Percentiles rank a stretch among this genome's conserved stretches.
phyloP scores from a whole-genome alignment of 2,888 invertebrate genomes.

The Bugula neritina region DNA sequence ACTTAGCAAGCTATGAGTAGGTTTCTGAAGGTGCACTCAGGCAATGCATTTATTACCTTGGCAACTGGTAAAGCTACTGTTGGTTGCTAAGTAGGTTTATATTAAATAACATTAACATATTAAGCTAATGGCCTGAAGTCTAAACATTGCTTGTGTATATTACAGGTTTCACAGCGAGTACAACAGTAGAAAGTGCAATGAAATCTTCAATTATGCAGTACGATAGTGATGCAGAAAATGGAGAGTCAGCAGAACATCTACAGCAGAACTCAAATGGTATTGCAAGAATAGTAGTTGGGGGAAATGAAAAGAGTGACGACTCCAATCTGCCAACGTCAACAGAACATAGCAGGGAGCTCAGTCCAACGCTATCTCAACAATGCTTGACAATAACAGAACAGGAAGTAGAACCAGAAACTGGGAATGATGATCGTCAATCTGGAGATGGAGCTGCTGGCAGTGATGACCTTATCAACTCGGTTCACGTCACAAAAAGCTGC shows the following conservation, averaged over 20 bases:
- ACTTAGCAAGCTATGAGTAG: no score
- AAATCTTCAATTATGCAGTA: conserved; percentile 11
- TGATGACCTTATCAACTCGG: not conserved
- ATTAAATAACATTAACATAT: not conserved
- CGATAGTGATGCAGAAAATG: conserved; percentile 5
- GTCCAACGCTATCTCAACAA: not conserved
- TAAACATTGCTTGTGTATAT: not conserved
- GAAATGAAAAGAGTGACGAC: not conserved
- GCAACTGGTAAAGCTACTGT: no score
- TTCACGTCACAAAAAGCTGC: not conserved
- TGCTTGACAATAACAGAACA: not conserved
- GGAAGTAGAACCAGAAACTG: not conserved
- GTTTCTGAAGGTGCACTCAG: no score
- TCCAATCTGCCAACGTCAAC: not conserved
- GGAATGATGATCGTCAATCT: not conserved
- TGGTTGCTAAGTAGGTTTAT: no score
- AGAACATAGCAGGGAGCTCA: not conserved
- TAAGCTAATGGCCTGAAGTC: not conserved
- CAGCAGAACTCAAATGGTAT: conserved; percentile 19
- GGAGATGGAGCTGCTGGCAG: not conserved
- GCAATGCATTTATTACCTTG: no score
- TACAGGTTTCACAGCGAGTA: not conserved
- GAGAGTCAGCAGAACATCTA: not conserved
- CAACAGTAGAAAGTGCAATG: not conserved
- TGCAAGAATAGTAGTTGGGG: conserved; percentile 16